phyloP scores from a whole-genome alignment of 1,140 invertebrate genomes.

The Thalassaphorura encarpata region DNA sequence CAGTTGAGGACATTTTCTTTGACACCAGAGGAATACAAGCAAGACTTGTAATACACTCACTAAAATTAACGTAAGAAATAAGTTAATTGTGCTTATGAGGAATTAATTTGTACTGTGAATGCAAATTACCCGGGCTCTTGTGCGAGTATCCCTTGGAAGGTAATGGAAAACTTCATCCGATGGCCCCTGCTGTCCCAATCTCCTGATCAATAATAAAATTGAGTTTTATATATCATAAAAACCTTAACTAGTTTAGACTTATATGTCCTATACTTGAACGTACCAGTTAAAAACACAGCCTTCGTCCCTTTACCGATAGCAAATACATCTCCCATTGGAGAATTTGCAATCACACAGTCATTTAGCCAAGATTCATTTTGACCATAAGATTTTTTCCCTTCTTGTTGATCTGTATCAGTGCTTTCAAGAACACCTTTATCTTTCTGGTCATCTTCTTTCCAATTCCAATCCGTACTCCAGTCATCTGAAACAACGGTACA shows the following conservation, averaged over 20 bases:
- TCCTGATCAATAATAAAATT: too few species aligned
- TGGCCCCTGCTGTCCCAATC: conserved; percentile 35
- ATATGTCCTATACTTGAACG: conserved; percentile 37
- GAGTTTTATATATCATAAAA: too few species aligned
- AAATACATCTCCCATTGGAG: conserved; percentile 59
- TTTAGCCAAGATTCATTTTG: conserved; percentile 50
- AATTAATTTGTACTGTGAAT: conserved; percentile 13
- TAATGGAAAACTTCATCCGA: conserved; percentile 16
- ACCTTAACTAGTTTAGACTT: too few species aligned
- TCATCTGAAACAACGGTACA: conserved; percentile 4
- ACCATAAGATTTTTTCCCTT: background rate
- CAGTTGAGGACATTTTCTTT: conserved; percentile 50
- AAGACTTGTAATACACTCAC: conserved; percentile 48
- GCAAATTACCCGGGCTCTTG: conserved; percentile 23
- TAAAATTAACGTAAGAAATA: conserved; percentile 33
- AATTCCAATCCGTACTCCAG: conserved; percentile 22
- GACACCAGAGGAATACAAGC: conserved; percentile 53
- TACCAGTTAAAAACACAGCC: conserved; percentile 54
- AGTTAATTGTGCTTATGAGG: conserved; percentile 11
- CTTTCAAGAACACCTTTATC: conserved; percentile 6
- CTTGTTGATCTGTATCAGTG: conserved; percentile 13
- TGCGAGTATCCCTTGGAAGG: conserved; percentile 25
- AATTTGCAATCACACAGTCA: conserved; percentile 56
- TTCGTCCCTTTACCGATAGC: conserved; percentile 54
- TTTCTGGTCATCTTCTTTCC: conserved; percentile 20